Evolutionary conservation across 92 coral and sea anemone species (phyloP).

Genomic region (Umimayanthus chanpuru): DNA sequence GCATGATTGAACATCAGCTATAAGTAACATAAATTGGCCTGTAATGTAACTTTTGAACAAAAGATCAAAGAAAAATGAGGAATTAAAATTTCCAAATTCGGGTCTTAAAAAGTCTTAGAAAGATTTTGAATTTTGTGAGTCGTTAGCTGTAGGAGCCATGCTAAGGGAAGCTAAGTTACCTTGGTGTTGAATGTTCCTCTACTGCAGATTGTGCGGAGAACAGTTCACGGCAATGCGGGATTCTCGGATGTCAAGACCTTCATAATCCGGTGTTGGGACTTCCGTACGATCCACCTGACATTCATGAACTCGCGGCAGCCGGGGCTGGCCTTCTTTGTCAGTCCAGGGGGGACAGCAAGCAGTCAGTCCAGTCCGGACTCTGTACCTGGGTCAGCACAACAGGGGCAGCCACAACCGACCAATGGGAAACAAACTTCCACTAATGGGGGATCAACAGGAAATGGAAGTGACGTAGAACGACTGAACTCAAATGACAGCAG

Average conservation of each 20-base stretch:
- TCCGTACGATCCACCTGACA: slow-evolving; percentile 86
- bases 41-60: too few species aligned
- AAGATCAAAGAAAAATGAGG: too few species aligned
- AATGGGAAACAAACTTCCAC: not conserved
- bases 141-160: too few species aligned
- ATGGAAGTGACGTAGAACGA: slow-evolving; percentile 19
- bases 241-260: slow-evolving; percentile 92
- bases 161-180: too few species aligned
- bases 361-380: slow-evolving; percentile 89
- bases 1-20: too few species aligned
- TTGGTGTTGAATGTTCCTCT: too few species aligned
- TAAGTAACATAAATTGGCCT: too few species aligned
- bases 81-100: too few species aligned
- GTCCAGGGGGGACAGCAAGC: slow-evolving; percentile 70
- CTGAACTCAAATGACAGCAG: slow-evolving; percentile 14
- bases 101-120: too few species aligned
- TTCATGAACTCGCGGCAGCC: slow-evolving; percentile 88
- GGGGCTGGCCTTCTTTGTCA: slow-evolving; percentile 58
- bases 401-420: slow-evolving; percentile 3
- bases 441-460: not conserved
- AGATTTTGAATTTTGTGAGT: too few species aligned
- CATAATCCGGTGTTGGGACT: slow-evolving; percentile 90
- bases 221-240: slow-evolving; percentile 88
- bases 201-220: slow-evolving; percentile 80
- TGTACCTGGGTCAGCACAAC: slow-evolving; percentile 71